These are phyloP conservation scores for Gryllus longicercus DNA, from an alignment of 2,888 invertebrate genomes.

Conservation along the genomic window DNA sequence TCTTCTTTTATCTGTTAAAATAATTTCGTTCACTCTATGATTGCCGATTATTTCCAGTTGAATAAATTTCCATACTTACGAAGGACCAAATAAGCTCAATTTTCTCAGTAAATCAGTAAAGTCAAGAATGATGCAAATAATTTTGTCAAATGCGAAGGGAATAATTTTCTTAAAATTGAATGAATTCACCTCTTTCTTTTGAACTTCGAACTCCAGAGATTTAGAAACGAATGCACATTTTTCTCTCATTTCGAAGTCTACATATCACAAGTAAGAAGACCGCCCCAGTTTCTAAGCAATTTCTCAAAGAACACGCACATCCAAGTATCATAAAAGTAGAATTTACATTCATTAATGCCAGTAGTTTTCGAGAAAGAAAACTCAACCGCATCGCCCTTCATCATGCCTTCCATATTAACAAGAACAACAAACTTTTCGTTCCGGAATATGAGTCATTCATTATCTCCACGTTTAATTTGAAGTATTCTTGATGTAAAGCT, in stretches of 20 bases:
- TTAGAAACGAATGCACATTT: too few relatives aligned
- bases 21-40: too few relatives aligned
- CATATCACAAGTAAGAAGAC: not conserved
- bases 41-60: too few relatives aligned
- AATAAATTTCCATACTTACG: too few relatives aligned
- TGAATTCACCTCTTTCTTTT: too few relatives aligned
- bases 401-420: conserved; percentile 17
- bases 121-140: too few relatives aligned
- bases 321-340: not conserved
- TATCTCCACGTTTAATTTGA: not conserved
- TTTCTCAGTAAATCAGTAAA: too few relatives aligned
- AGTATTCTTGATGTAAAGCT: conserved; percentile 7
- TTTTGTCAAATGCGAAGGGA: too few relatives aligned
- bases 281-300: not conserved
- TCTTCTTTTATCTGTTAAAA: too few relatives aligned
- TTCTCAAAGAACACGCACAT: not conserved
- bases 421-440: conserved; percentile 17
- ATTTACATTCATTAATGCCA: conserved; percentile 1
- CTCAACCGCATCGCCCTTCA: not conserved
- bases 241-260: not conserved
- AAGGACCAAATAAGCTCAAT: too few relatives aligned
- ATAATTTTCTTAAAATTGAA: too few relatives aligned
- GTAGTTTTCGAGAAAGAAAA: not conserved
- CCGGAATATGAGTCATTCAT: not conserved
- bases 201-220: too few relatives aligned